These are phyloP conservation scores for Austrolebias charrua DNA, from an alignment of 2,797 vertebrate genomes.

Conservation along the genomic window DNA sequence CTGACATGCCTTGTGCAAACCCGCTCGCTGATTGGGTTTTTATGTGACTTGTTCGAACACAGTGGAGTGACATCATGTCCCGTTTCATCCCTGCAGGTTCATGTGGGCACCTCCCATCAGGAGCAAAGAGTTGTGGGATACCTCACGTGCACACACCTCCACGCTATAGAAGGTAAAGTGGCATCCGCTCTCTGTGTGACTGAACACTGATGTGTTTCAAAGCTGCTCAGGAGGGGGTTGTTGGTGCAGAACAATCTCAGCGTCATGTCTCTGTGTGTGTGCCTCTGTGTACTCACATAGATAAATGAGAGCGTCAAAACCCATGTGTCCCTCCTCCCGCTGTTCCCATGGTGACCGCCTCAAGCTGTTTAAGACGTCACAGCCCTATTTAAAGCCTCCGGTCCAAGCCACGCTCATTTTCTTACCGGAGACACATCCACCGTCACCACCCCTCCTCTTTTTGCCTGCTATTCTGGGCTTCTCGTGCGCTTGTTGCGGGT, in stretches of 20 bases:
- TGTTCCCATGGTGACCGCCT: slow-evolving; percentile 79
- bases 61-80: slow-evolving; percentile 24
- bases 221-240: background rate
- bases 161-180: slow-evolving; percentile 90
- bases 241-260: background rate
- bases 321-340: slow-evolving; percentile 39
- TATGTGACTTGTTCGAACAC: slow-evolving; percentile 5
- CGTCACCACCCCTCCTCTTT: slow-evolving; percentile 29
- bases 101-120: slow-evolving; percentile 95
- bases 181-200: background rate
- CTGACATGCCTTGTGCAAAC: slow-evolving; percentile 1
- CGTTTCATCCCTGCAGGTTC: slow-evolving; percentile 83
- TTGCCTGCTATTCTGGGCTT: slow-evolving; percentile 71
- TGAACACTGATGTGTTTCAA: background rate
- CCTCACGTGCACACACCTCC: slow-evolving; percentile 95
- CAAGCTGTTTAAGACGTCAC: slow-evolving; percentile 73
- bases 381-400: slow-evolving; percentile 76
- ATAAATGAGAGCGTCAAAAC: slow-evolving; percentile 63
- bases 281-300: slow-evolving; percentile 35
- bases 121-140: slow-evolving; percentile 98
- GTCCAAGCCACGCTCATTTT: slow-evolving; percentile 70
- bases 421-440: slow-evolving; percentile 69
- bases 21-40: background rate
- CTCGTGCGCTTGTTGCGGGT: slow-evolving; percentile 50
- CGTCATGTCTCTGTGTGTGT: background rate